Evolutionary conservation across 1,140 invertebrate species (phyloP).

Genomic region (Drosophila micromelanica): DNA sequence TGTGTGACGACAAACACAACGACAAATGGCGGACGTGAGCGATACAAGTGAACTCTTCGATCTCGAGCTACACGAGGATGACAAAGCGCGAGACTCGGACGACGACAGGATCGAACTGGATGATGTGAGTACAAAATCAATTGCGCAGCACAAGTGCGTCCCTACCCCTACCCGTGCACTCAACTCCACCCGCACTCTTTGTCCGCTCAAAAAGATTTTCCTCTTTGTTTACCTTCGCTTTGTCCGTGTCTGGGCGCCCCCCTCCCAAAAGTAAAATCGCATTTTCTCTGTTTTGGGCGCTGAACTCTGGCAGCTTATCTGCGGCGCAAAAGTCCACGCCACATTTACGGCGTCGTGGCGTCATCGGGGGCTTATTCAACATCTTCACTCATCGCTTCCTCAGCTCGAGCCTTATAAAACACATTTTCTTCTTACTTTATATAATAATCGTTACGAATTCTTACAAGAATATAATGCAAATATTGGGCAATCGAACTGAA

Average conservation of each 20-base stretch:
- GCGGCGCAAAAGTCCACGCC: conserved; percentile 74
- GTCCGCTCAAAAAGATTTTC: conserved; percentile 21
- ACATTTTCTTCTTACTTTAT: conserved; percentile 6
- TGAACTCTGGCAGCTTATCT: conserved; percentile 62
- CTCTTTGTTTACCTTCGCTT: conserved; percentile 54
- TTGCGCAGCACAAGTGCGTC: conserved; percentile 57
- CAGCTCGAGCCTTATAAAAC: conserved; percentile 3
- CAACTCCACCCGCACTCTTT: not conserved
- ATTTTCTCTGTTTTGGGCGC: conserved; percentile 37
- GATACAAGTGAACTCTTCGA: conserved; percentile 89
- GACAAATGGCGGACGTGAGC: conserved; percentile 88
- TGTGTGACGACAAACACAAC: conserved; percentile 56
- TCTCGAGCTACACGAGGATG: conserved; percentile 92
- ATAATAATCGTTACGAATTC: conserved; percentile 37
- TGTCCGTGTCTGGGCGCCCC: conserved; percentile 24
- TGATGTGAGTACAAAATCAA: conserved; percentile 87
- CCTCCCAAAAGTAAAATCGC: conserved; percentile 3
- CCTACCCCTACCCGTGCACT: not conserved
- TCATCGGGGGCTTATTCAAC: conserved; percentile 61
- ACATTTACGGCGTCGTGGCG: conserved; percentile 31
- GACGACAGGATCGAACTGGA: conserved; percentile 94
- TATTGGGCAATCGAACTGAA: conserved; percentile 63
- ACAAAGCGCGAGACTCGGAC: conserved; percentile 90
- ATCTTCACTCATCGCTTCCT: conserved; percentile 7
- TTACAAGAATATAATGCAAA: conserved; percentile 18